Percentiles rank a stretch among this genome's conserved stretches.
Conservation (phyloP, 2,113 vertebrate species). For the Forbesichthys papilliferus region DNA sequence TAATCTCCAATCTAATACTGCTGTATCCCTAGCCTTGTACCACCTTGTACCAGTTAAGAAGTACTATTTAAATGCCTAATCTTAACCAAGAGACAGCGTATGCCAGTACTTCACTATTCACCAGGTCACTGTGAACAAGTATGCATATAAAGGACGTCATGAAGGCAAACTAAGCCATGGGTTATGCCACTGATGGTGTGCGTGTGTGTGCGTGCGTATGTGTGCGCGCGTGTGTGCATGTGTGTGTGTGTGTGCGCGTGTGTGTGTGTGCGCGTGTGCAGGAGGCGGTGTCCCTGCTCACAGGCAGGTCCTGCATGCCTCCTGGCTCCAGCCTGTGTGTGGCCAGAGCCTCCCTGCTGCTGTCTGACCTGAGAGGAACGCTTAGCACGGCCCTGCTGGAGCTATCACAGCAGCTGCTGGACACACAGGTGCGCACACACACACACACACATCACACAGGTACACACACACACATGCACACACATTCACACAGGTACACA, state of each 20-base stretch:
- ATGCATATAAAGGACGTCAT: too few species aligned
- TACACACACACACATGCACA: background rate
- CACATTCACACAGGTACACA: constrained; percentile 17
- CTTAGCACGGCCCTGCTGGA: constrained; percentile 45
- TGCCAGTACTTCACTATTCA: too few species aligned
- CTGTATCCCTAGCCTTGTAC: too few species aligned
- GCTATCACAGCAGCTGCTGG: constrained; percentile 67
- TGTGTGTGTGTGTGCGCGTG: background rate
- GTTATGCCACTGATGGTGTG: background rate
- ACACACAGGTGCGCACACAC: constrained; percentile 61
- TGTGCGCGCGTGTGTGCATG: background rate
- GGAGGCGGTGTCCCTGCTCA: constrained; percentile 70
- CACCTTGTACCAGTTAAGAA: too few species aligned
- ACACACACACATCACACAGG: background rate
- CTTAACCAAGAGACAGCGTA: too few species aligned
- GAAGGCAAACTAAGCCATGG: background rate
- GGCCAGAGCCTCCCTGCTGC: constrained; percentile 61
- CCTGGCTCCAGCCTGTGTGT: constrained; percentile 58
- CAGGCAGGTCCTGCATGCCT: constrained; percentile 51
- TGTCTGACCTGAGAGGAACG: constrained; percentile 61
- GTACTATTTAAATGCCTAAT: too few species aligned
- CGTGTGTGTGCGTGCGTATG: background rate
- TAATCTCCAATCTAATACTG: too few species aligned
- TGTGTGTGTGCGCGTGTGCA: constrained; percentile 20
- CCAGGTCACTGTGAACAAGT: too few species aligned